These are phyloP conservation scores for Kobus ellipsiprymnus DNA, from an alignment of 2,113 vertebrate species.

Conservation along the genomic window DNA sequence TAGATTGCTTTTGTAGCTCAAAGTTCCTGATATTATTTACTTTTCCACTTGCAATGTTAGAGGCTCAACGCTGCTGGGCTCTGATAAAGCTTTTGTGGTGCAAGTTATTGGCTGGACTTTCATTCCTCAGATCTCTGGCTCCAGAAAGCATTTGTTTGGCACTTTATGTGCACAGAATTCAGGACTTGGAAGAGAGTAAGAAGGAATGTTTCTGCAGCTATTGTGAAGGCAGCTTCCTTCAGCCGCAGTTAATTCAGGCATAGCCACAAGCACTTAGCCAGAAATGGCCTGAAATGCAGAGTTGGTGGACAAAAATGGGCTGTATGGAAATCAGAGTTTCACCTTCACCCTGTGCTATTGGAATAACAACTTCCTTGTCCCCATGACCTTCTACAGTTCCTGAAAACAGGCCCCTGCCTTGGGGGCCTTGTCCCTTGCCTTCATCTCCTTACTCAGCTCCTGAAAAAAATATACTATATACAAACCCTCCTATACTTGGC, in stretches of 20 bases:
- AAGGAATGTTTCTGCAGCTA: not conserved
- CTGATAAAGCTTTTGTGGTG: not conserved
- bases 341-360: not conserved
- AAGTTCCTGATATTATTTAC: slow-evolving; percentile 22
- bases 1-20: not conserved
- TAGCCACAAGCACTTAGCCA: fast-evolving
- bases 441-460: not conserved
- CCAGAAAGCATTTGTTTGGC: not conserved
- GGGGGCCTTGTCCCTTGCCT: not conserved
- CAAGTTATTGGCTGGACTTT: not conserved
- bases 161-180: not conserved
- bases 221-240: not conserved
- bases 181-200: not conserved
- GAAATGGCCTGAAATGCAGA: not conserved
- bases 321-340: not conserved
- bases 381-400: not conserved
- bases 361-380: not conserved
- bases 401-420: not conserved
- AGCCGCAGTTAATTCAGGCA: fast-evolving
- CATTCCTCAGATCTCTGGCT: not conserved
- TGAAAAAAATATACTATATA: too few species aligned
- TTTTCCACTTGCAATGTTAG: slow-evolving; percentile 29
- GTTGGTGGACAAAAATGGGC: too few species aligned
- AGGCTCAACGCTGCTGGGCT: not conserved
- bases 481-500: not conserved